Percentiles rank a stretch among this genome's conserved stretches.
Conservation (phyloP, 2,888 invertebrate species). For the Eremobia ochroleuca region DNA sequence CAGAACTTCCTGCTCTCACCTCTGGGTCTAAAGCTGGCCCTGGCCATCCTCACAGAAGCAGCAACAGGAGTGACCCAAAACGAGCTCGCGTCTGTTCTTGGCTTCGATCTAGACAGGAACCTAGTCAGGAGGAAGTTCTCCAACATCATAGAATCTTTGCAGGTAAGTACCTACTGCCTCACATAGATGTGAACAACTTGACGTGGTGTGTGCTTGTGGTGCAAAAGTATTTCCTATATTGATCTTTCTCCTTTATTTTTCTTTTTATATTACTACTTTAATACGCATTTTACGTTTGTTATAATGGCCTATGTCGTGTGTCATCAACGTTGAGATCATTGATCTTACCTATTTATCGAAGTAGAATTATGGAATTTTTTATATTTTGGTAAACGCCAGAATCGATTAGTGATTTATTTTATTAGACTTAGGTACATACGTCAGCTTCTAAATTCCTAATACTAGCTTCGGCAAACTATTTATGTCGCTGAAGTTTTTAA, state of each 20-base stretch:
- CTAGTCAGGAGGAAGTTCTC: constrained; percentile 89
- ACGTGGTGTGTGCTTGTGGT: not conserved
- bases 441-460: not conserved
- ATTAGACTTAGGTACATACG: not conserved
- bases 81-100: constrained; percentile 91
- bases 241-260: too few relatives aligned
- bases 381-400: not conserved
- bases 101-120: constrained; percentile 85
- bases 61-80: constrained; percentile 92
- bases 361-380: not conserved
- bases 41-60: constrained; percentile 94
- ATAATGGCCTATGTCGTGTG: not conserved
- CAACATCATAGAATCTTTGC: constrained; percentile 88
- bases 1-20: constrained; percentile 94
- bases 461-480: not conserved
- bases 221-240: too few relatives aligned
- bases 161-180: constrained; percentile 82
- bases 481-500: not conserved
- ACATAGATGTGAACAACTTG: not conserved
- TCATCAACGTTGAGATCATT: constrained; percentile 18
- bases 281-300: not conserved
- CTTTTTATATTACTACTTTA: not conserved
- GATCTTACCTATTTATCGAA: not conserved
- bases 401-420: not conserved
- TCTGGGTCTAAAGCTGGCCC: constrained; percentile 93